phyloP scores from a whole-genome alignment of 2,797 vertebrate species.

The Arctocebus calabarensis region DNA sequence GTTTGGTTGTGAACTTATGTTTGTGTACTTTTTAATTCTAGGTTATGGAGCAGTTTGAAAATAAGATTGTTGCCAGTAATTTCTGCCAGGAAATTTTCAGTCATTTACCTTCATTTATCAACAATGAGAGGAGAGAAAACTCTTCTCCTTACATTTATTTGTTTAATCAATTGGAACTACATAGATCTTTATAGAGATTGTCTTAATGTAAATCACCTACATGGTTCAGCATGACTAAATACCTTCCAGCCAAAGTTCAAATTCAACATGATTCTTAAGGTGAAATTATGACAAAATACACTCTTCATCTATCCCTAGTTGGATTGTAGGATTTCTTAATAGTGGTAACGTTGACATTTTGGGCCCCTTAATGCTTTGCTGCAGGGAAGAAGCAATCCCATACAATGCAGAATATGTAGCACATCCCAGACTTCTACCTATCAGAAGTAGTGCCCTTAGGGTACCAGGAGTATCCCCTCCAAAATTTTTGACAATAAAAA shows the following conservation, averaged over 20 bases:
- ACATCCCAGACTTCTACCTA: background rate
- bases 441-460: background rate
- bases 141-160: background rate
- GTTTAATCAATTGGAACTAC: background rate
- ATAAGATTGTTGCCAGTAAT: background rate
- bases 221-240: background rate
- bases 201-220: background rate
- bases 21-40: conserved; percentile 18
- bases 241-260: background rate
- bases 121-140: background rate
- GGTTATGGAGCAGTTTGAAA: conserved; percentile 13
- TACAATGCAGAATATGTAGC: background rate
- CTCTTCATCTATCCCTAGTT: background rate
- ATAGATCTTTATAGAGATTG: background rate
- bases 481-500: background rate
- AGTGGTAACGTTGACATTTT: background rate
- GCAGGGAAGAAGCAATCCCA: background rate
- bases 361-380: background rate
- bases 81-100: conserved; percentile 49
- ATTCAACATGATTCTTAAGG: conserved; percentile 37
- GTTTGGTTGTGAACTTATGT: background rate
- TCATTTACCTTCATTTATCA: conserved; percentile 46
- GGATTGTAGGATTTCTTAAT: background rate
- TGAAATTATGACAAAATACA: conserved; percentile 20
- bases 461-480: background rate